A percentile compares a stretch with the other conserved stretches of the same genome.
phyloP scores from a whole-genome alignment of 2,797 vertebrate species.

The Rhinogobio ventralis region DNA sequence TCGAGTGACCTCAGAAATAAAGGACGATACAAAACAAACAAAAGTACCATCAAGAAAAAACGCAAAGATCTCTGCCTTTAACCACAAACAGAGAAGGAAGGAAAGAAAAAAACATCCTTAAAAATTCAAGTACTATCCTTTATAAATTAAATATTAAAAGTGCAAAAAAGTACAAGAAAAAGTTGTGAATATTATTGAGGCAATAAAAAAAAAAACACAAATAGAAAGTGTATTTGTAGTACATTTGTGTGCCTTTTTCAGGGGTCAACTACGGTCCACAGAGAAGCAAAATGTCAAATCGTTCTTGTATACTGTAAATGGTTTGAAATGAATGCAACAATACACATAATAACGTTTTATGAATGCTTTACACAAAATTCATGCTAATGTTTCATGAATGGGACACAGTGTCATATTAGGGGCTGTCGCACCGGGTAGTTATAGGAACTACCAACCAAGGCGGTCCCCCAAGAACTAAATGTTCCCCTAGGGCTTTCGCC shows the following conservation, averaged over 20 bases:
- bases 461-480: too few relatives aligned
- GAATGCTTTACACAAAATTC: background rate
- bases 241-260: background rate
- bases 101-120: background rate
- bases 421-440: background rate
- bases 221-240: too few relatives aligned
- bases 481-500: too few relatives aligned
- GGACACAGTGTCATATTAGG: background rate
- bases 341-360: background rate
- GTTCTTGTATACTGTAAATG: background rate
- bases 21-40: background rate
- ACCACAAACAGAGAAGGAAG: background rate
- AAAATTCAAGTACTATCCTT: background rate
- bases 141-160: background rate
- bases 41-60: background rate
- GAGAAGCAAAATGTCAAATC: background rate
- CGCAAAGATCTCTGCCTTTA: background rate
- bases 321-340: background rate
- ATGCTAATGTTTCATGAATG: background rate
- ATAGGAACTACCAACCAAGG: too few relatives aligned
- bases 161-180: background rate
- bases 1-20: conserved; percentile 21
- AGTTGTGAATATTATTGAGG: background rate
- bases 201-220: background rate
- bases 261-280: background rate